phyloP scores from a whole-genome alignment of 2,888 invertebrate species.

The Amiota communis region DNA sequence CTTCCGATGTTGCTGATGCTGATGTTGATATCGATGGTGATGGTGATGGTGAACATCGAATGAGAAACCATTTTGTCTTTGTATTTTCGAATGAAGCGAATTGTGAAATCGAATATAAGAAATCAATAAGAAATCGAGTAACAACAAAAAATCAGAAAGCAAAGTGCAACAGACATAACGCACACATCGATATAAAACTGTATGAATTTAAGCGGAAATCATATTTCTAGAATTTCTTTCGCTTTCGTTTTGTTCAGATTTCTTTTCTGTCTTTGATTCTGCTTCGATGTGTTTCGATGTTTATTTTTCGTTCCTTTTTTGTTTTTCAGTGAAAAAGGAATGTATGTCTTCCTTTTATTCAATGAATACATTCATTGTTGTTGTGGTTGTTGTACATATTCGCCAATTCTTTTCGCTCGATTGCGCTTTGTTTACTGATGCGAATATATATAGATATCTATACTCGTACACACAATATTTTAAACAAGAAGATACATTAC shows the following conservation, averaged over 20 bases:
- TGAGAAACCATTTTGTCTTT: too few relatives aligned
- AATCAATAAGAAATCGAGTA: slow-evolving; percentile 16
- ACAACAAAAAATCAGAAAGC: background rate
- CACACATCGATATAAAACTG: background rate
- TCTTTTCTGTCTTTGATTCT: background rate
- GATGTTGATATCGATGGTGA: too few relatives aligned
- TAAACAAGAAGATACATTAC: too few relatives aligned
- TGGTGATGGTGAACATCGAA: too few relatives aligned
- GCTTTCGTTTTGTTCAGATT: background rate
- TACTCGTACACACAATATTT: slow-evolving; percentile 4
- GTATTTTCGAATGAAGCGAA: too few relatives aligned
- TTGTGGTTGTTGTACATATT: slow-evolving; percentile 12
- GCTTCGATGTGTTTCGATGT: slow-evolving; percentile 12
- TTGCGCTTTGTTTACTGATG: slow-evolving; percentile 25
- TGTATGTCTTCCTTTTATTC: slow-evolving; percentile 13
- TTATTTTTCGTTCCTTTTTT: too few relatives aligned
- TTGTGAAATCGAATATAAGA: slow-evolving; percentile 19
- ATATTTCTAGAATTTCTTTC: slow-evolving; percentile 26
- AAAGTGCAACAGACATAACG: background rate
- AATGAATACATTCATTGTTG: slow-evolving; percentile 18
- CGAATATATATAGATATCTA: background rate
- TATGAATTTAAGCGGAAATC: slow-evolving; percentile 27
- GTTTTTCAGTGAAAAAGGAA: background rate
- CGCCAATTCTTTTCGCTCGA: slow-evolving; percentile 22
- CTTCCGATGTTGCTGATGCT: background rate